A percentile compares a stretch with the other conserved stretches of the same genome.
phyloP scores from a whole-genome alignment of 1,140 invertebrate genomes.

The Meloidogyne exigua region DNA sequence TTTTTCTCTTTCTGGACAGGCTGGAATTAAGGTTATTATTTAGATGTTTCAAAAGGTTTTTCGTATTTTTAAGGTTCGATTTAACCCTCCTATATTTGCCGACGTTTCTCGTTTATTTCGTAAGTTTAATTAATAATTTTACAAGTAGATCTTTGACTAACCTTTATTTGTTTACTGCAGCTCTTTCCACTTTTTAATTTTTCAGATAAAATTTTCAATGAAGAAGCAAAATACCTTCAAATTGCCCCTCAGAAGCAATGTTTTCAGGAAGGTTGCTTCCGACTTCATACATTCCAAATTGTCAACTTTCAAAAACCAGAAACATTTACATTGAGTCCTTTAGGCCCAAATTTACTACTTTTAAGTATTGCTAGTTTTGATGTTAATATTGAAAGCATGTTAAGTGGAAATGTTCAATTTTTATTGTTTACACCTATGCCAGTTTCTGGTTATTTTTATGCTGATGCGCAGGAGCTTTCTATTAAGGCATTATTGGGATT shows the following conservation, averaged over 20 bases:
- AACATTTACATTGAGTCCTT: constrained; percentile 26
- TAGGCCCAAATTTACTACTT: constrained; percentile 42
- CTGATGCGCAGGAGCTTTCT: constrained; percentile 43
- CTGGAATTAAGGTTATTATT: not conserved
- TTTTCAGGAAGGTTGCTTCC: constrained; percentile 52
- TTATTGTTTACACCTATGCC: constrained; percentile 43
- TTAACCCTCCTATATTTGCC: constrained; percentile 47
- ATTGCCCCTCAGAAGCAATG: constrained; percentile 49
- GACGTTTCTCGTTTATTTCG: constrained; percentile 43
- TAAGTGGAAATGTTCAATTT: constrained; percentile 46
- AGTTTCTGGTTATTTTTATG: constrained; percentile 39
- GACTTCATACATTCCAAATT: constrained; percentile 43
- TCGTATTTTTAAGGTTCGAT: constrained; percentile 26
- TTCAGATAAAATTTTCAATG: constrained; percentile 45
- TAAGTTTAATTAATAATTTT: constrained; percentile 24
- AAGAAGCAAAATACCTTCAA: constrained; percentile 45
- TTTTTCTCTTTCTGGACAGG: constrained; percentile 2
- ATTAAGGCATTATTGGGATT: constrained; percentile 50
- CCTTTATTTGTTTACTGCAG: not conserved
- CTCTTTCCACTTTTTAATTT: constrained; percentile 2
- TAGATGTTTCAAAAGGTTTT: not conserved
- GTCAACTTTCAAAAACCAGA: constrained; percentile 42
- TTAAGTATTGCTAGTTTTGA: constrained; percentile 52
- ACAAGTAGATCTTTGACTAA: too few relatives aligned
- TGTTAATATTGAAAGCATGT: constrained; percentile 46